Conservation (phyloP, 1,140 invertebrate species). For the Monomorium pharaonis region DNA sequence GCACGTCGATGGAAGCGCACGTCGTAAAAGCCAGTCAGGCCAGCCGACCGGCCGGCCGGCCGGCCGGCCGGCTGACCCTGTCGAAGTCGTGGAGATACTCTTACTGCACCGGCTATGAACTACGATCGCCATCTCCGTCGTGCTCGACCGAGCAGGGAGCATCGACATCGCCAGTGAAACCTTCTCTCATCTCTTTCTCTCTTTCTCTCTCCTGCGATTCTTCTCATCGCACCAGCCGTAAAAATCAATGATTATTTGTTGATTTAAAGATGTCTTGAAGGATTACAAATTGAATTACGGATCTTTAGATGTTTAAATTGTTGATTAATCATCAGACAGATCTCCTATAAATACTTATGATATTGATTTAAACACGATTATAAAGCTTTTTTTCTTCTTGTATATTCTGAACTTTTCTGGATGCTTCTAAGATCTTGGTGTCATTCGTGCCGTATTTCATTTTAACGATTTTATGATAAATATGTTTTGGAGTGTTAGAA, state of each 20-base stretch:
- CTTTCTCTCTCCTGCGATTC: background rate
- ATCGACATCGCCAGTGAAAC: constrained; percentile 40
- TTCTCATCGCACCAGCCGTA: background rate
- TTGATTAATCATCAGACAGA: too few species aligned
- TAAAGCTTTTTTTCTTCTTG: background rate
- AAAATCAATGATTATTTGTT: background rate
- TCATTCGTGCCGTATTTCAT: background rate
- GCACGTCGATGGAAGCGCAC: background rate
- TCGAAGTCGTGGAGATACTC: constrained; percentile 35
- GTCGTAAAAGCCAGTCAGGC: constrained; percentile 20
- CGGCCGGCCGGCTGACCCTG: constrained; percentile 22
- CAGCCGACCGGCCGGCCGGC: background rate
- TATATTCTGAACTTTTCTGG: too few species aligned
- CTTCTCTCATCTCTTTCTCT: too few species aligned
- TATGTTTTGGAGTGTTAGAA: background rate
- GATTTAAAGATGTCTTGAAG: background rate
- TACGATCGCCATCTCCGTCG: constrained; percentile 33
- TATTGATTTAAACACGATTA: background rate
- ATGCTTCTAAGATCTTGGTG: background rate
- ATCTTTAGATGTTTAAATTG: background rate
- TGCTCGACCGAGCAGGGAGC: constrained; percentile 33
- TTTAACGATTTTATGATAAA: background rate
- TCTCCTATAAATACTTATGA: background rate
- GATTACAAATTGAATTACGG: background rate
- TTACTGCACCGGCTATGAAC: constrained; percentile 10